Conservation (phyloP, 2,113 vertebrate genomes). For the Paracanthobrama guichenoti region DNA sequence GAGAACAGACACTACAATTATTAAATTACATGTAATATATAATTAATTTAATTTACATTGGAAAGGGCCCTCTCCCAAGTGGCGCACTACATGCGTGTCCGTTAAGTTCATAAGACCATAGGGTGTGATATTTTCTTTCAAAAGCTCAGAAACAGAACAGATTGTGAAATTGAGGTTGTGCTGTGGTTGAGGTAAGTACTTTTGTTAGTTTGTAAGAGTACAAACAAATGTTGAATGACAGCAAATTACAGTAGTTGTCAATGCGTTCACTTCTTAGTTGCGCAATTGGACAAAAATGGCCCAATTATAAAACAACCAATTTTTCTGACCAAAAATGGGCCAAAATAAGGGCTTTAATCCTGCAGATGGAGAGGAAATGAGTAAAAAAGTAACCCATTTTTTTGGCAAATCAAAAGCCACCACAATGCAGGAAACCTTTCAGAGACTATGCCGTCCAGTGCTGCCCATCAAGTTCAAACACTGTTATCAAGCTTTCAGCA, state of each 20-base stretch:
- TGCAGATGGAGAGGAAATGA: too few species aligned
- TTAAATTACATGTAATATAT: not conserved
- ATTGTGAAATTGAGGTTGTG: not conserved
- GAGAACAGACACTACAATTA: too few species aligned
- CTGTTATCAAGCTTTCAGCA: slow-evolving; percentile 31
- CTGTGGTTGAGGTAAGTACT: not conserved
- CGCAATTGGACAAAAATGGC: not conserved
- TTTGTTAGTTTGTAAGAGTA: not conserved
- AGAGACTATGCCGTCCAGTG: not conserved
- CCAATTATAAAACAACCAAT: slow-evolving; percentile 4
- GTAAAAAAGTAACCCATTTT: not conserved
- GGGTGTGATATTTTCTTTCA: not conserved
- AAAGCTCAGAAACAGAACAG: not conserved
- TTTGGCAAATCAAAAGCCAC: not conserved
- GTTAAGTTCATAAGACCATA: not conserved
- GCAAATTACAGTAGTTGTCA: not conserved
- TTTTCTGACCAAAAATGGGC: not conserved
- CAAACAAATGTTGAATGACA: not conserved
- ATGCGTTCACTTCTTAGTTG: not conserved
- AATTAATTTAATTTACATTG: not conserved
- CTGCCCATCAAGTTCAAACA: slow-evolving; percentile 6
- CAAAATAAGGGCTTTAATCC: too few species aligned
- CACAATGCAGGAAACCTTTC: not conserved
- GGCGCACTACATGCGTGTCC: too few species aligned
- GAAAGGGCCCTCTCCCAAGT: too few species aligned